Percentiles rank a stretch among this genome's conserved stretches.
phyloP scores from a whole-genome alignment of 2,113 vertebrate genomes.

The Machaerirhynchus nigripectus region DNA sequence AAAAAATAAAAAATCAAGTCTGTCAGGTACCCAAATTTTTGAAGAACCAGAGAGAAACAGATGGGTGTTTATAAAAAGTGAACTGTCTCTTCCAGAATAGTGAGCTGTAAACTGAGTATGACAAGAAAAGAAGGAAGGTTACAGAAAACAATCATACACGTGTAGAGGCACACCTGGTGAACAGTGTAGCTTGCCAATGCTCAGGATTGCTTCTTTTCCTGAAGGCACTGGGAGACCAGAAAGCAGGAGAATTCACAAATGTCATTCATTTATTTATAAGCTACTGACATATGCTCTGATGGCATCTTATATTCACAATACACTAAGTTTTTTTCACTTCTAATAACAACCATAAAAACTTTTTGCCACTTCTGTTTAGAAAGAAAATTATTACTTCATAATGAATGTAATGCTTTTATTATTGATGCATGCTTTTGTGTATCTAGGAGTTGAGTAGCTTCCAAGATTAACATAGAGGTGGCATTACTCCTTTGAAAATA shows the following conservation, averaged over 20 bases:
- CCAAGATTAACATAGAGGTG: neutral
- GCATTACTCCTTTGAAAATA: neutral
- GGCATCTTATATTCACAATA: neutral
- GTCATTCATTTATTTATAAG: neutral
- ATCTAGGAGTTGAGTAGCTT: neutral
- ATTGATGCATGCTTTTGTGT: neutral
- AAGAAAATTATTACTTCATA: neutral
- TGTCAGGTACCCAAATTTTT: neutral
- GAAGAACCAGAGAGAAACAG: neutral
- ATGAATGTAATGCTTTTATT: neutral
- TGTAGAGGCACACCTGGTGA: neutral
- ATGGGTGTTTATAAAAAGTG: neutral
- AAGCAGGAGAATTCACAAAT: neutral
- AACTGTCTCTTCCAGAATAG: neutral
- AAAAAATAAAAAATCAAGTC: neutral
- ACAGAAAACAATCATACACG: neutral
- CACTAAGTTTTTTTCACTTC: rapidly evolving
- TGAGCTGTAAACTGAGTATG: neutral
- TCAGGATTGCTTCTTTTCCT: neutral
- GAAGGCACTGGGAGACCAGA: neutral
- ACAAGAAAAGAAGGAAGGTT: neutral
- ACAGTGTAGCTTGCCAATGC: neutral
- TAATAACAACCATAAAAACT: neutral
- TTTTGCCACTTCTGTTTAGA: neutral
- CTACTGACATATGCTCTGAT: neutral